Conservation (phyloP, 2,113 vertebrate species). For the Tragelaphus strepsiceros region DNA sequence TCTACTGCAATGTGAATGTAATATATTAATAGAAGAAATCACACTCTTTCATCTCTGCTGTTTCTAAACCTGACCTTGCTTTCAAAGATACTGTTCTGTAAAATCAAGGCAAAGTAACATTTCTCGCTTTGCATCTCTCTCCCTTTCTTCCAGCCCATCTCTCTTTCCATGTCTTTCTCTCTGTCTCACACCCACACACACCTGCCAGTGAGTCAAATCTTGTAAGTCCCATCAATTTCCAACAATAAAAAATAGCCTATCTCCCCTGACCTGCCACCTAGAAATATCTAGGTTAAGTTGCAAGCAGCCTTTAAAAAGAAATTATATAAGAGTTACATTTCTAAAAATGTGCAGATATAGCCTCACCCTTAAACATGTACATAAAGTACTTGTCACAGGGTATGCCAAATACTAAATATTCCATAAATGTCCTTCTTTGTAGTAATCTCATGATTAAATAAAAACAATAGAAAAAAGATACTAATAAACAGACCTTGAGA, state of each 20-base stretch:
- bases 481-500: background rate
- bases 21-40: slow-evolving; percentile 18
- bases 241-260: background rate
- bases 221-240: background rate
- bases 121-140: background rate
- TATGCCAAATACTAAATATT: background rate
- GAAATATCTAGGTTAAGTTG: background rate
- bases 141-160: background rate
- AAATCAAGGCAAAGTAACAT: background rate
- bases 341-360: background rate
- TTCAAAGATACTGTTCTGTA: background rate
- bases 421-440: background rate
- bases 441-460: background rate
- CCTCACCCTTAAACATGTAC: background rate
- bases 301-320: background rate
- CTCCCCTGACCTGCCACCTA: background rate
- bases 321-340: background rate
- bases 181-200: background rate
- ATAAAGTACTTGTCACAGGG: background rate
- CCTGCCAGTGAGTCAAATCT: background rate
- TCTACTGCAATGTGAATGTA: background rate
- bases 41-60: background rate
- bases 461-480: background rate
- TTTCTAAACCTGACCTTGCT: background rate
- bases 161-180: background rate